phyloP scores from a whole-genome alignment of 2,888 invertebrate species.

The Vanessa cardui region DNA sequence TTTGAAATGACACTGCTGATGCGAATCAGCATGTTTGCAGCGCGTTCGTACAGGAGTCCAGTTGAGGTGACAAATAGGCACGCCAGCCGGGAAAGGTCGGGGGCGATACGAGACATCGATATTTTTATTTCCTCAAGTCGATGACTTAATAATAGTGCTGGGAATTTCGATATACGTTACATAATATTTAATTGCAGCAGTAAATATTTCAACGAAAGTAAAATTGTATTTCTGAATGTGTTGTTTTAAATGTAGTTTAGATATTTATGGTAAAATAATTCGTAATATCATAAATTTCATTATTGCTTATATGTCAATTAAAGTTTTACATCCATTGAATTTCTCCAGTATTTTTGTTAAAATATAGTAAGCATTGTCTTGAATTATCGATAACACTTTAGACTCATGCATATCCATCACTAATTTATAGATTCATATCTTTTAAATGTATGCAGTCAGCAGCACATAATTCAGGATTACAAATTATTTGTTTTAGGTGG shows the following conservation, averaged over 20 bases:
- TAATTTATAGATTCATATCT: constrained; percentile 79
- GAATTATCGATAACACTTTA: constrained; percentile 48
- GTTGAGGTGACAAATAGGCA: constrained; percentile 81
- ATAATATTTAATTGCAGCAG: neutral
- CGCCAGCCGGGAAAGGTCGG: constrained; percentile 74
- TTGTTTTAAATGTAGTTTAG: no score
- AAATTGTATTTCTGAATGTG: no score
- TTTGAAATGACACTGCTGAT: constrained; percentile 57
- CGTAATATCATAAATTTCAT: no score
- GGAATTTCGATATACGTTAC: constrained; percentile 40
- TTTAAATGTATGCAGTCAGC: constrained; percentile 82
- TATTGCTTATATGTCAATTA: no score
- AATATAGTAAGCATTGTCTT: constrained; percentile 3
- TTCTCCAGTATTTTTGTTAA: neutral
- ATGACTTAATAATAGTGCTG: constrained; percentile 78
- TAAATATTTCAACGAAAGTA: neutral
- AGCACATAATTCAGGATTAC: constrained; percentile 82
- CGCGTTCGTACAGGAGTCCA: constrained; percentile 78
- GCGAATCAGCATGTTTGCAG: constrained; percentile 76
- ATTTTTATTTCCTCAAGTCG: constrained; percentile 73
- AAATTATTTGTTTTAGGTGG: constrained; percentile 82
- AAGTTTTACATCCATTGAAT: neutral
- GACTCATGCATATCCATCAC: constrained; percentile 53
- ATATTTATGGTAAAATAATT: no score
- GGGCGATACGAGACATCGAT: constrained; percentile 72